Conservation (phyloP, 2,797 vertebrate species). For the Microcaecilia unicolor region DNA sequence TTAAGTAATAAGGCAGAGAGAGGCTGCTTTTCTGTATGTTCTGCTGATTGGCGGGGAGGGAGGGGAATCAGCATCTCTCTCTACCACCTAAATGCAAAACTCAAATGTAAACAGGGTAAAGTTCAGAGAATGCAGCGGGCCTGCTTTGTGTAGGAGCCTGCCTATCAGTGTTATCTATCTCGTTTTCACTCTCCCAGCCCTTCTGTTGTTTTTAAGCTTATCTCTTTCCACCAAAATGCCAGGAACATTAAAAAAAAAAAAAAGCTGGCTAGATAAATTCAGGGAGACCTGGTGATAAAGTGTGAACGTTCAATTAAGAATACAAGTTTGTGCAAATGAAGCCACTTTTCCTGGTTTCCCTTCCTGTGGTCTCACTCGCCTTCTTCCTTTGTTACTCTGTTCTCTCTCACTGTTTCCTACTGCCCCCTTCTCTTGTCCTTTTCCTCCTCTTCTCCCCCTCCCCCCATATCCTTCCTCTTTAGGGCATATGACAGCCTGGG, state of each 20-base stretch:
- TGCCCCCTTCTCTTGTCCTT: background rate
- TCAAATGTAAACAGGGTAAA: conserved; percentile 48
- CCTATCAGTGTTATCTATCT: conserved; percentile 91
- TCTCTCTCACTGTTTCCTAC: background rate
- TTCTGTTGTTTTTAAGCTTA: conserved; percentile 90
- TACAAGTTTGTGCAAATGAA: conserved; percentile 14
- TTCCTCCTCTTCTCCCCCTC: background rate
- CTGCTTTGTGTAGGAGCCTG: conserved; percentile 79
- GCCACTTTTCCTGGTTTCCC: background rate
- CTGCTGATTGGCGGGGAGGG: too few species aligned
- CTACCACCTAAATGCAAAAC: conserved; percentile 50
- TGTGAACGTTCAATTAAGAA: conserved; percentile 61
- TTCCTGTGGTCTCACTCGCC: conserved; percentile 4
- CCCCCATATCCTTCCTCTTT: accelerated
- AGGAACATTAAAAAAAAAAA: conserved; percentile 82
- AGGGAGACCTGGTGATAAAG: conserved; percentile 49
- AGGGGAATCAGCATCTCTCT: background rate
- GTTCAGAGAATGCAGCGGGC: conserved; percentile 57
- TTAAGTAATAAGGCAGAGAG: too few species aligned
- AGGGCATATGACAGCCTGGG: too few species aligned
- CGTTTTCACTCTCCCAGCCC: conserved; percentile 81
- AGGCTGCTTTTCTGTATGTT: too few species aligned
- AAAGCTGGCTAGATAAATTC: conserved; percentile 65
- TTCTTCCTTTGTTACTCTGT: conserved; percentile 10
- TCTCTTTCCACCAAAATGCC: conserved; percentile 94